A percentile compares a stretch with the other conserved stretches of the same genome.
phyloP scores from a whole-genome alignment of 2,888 invertebrate genomes.

The Tridacna gigas region DNA sequence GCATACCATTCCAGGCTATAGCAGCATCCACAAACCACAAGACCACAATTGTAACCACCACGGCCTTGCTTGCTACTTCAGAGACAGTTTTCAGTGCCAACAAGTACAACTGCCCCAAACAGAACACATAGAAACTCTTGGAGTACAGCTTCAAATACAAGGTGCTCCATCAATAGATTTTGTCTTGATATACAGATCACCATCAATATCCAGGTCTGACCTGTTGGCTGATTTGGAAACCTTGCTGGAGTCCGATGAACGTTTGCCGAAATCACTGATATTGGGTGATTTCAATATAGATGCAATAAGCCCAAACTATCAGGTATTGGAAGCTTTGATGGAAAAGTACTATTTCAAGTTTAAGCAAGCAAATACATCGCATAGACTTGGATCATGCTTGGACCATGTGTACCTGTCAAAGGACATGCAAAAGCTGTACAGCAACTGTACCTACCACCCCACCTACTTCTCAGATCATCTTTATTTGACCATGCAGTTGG shows the following conservation, averaged over 20 bases:
- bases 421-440: slow-evolving; percentile 19
- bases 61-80: slow-evolving; percentile 36
- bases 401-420: slow-evolving; percentile 35
- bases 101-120: slow-evolving; percentile 6
- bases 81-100: slow-evolving; percentile 12
- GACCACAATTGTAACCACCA: slow-evolving; percentile 12
- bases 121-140: slow-evolving; percentile 11
- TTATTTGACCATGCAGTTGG: slow-evolving; percentile 22
- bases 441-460: slow-evolving; percentile 20
- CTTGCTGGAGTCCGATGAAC: slow-evolving; percentile 3
- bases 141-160: neutral
- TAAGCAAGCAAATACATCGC: slow-evolving; percentile 21
- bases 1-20: slow-evolving; percentile 13
- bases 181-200: slow-evolving; percentile 37
- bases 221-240: slow-evolving; percentile 21
- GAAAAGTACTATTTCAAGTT: slow-evolving; percentile 24
- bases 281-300: slow-evolving; percentile 48
- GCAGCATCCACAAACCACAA: neutral
- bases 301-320: slow-evolving; percentile 15
- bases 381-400: slow-evolving; percentile 34
- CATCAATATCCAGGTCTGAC: slow-evolving; percentile 1
- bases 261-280: slow-evolving; percentile 18
- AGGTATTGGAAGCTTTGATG: slow-evolving; percentile 18
- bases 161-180: neutral
- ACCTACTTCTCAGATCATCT: slow-evolving; percentile 39